These are phyloP conservation scores for Parambassis ranga DNA, from an alignment of 2,797 vertebrate species.

Conservation along the genomic window DNA sequence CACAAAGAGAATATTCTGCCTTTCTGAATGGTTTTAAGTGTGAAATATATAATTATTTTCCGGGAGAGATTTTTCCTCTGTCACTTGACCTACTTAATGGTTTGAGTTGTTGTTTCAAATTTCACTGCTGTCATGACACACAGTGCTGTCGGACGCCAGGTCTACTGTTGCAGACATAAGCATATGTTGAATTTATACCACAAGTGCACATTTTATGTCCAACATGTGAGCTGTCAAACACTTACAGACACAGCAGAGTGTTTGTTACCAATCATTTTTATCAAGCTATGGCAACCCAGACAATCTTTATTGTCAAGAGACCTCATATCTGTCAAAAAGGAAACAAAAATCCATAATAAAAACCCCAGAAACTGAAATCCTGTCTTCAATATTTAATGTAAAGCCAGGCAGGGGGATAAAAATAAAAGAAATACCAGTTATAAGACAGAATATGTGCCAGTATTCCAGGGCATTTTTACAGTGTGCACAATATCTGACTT, in stretches of 20 bases:
- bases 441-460: background rate
- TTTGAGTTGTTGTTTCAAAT: constrained; percentile 30
- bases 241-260: too few species aligned
- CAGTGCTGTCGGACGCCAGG: too few species aligned
- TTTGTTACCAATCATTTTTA: too few species aligned
- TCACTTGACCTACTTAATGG: constrained; percentile 53
- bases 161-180: too few species aligned
- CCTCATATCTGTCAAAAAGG: background rate
- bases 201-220: too few species aligned
- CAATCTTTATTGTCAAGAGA: too few species aligned
- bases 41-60: constrained; percentile 42
- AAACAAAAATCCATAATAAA: background rate
- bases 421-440: background rate
- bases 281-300: too few species aligned
- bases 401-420: background rate
- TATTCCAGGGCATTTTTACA: background rate
- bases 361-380: background rate
- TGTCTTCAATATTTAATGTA: background rate
- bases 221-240: too few species aligned
- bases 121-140: constrained; percentile 2
- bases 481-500: constrained; percentile 14
- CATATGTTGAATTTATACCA: background rate
- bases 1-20: constrained; percentile 31
- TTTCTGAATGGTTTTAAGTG: constrained; percentile 35
- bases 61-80: constrained; percentile 5